Percentiles rank a stretch among this genome's conserved stretches.
phyloP scores from a whole-genome alignment of 2,797 vertebrate genomes.

The Helostoma temminkii region DNA sequence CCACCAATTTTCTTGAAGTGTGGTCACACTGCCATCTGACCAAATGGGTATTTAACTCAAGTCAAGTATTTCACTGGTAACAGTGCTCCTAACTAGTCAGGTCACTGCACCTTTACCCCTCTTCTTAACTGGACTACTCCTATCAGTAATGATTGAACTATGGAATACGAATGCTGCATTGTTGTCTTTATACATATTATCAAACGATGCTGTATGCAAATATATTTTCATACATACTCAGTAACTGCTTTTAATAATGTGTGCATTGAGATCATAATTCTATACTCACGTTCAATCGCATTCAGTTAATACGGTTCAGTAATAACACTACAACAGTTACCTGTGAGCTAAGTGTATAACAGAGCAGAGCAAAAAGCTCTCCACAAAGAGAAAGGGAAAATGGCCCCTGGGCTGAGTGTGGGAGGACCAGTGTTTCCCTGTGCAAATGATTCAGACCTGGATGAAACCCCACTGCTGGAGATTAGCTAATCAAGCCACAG shows the following conservation, averaged over 20 bases:
- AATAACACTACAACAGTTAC: slow-evolving; percentile 17
- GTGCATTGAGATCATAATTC: slow-evolving; percentile 14
- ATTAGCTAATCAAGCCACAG: slow-evolving; percentile 53
- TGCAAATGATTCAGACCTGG: slow-evolving; percentile 35
- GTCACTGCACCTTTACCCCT: neutral
- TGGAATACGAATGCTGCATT: neutral
- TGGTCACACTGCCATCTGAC: slow-evolving; percentile 2
- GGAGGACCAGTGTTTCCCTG: slow-evolving; percentile 25
- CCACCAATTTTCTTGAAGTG: neutral
- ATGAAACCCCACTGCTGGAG: slow-evolving; percentile 36
- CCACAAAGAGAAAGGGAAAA: slow-evolving; percentile 28
- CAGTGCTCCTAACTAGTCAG: too few relatives aligned
- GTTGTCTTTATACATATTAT: neutral
- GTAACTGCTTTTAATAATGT: neutral
- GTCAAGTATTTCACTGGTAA: too few relatives aligned
- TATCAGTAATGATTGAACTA: neutral
- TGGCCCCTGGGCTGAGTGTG: slow-evolving; percentile 9
- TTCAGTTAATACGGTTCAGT: slow-evolving; percentile 1
- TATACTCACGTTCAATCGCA: slow-evolving; percentile 8
- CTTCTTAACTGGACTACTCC: neutral
- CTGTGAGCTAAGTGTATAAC: slow-evolving; percentile 27
- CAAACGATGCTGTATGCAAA: neutral
- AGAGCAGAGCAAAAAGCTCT: neutral
- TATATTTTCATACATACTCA: neutral
- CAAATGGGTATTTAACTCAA: neutral